Base-by-base conservation (phyloP, 2,797 vertebrate genomes). In the Etheostoma perlongum region DNA sequence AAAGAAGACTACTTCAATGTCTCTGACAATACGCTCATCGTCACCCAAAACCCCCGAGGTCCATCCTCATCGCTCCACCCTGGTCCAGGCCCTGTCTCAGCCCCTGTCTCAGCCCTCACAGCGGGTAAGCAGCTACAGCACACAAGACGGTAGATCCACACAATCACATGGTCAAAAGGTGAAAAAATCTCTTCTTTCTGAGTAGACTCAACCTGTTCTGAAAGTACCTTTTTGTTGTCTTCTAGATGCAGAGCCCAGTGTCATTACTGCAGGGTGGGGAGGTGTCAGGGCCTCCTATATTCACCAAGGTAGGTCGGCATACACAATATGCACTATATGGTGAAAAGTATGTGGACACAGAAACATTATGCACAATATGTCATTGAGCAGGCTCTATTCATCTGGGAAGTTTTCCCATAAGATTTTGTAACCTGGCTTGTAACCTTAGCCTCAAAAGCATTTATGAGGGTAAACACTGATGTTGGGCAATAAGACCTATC, bases 1-100 rank as follows among this genome's bases (percentile, higher is more conserved):
- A 84, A 99, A 98, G 95, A 99, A 99, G 95, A 97, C 94, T 2
- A 96, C 96, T 21, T 98, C 98, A 0, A 96, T 99, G 92, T 99
- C 97, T 55, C 90, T 99, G 88, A 99, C 97, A 10, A 99, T 99
- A 87, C 97, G 96, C 64, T 96, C 97, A 1, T 95, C 97, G 30
- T 96, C 97, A 18, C 97, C 97, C 36, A 98, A 97, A 91, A 95
- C 95, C 75, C 88, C 95, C 3, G 95, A 98, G 62, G 95, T 94
- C 55, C 87, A 83, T 14, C 89, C 95, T 62, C 94, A 83, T 44
- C 94, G 94, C 70, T 97, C 97, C 55, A 95, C 97, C 42, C 94
- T 99, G 88, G 97, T 98, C 78, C 98, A 99, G 63, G 94, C 97
- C 11, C 87, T 99, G 48, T 97, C 97, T 85, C 85, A 95, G 75